Base-by-base conservation (phyloP, 2,113 vertebrate genomes). In the Perca flavescens region DNA sequence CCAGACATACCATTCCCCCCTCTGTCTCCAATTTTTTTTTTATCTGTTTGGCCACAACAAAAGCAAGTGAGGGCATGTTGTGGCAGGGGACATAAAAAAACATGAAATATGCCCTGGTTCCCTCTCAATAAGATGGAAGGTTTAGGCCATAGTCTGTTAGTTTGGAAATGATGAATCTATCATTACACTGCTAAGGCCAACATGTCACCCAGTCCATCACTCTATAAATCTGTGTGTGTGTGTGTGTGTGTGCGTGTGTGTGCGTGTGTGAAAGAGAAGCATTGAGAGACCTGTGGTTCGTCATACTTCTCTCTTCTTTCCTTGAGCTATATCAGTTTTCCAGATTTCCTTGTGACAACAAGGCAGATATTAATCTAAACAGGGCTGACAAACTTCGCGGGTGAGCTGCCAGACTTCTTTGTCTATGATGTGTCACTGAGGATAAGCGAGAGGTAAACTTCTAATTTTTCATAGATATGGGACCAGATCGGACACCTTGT, bases 291-390 rank as follows among this genome's bases (percentile, higher is more conserved):
- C 36, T 7, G 66, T 16, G 58, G 49, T 74, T 79, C 19, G n/a
- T 66, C 61, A 79, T 56, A 69, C 56, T 65, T 66, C 69, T 81
- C 67, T 78, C 66, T 31, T 71, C 63, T 68, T 79, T 85, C 80
- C 77, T 77, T 70, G 50, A 74, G 70, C 70, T 63, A 63, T 84
- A 82, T 91, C 74, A 67, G 58, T 54, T 70, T 89, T 80, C 69
- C 43, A 46, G 71, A 80, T 77, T 84, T 52, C 74, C 56, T 13
- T 40, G 61, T 83, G 82, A 77, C 85, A 88, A 67, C 70, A 74
- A 67, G 71, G 57, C 77, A 73, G 86, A 82, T 80, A 89, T 89
- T 79, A 77, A 92, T 94, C 89, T 89, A 74, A 87, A 79, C 74
- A 21, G 64, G 52, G 31, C 65, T 81, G 84, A 84, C 81, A 86